Percentiles rank a stretch among this genome's conserved stretches.
These are phyloP conservation scores for Didymodactylos carnosus DNA, from an alignment of 2,888 invertebrate species.

Conservation along the genomic window DNA sequence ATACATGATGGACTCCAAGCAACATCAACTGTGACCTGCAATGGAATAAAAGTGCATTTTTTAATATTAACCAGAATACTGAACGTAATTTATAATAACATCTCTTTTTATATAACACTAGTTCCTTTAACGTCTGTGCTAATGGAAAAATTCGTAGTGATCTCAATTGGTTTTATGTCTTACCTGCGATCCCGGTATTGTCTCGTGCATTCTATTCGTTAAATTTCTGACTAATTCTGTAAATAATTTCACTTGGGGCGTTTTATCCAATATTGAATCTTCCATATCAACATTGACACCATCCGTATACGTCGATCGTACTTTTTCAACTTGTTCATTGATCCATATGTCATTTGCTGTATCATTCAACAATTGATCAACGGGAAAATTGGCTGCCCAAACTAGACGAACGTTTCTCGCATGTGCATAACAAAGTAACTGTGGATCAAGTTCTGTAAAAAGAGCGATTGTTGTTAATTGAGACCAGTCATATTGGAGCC, in stretches of 20 bases:
- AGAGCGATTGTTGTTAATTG: background rate
- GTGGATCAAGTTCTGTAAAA: background rate
- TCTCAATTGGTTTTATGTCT: background rate
- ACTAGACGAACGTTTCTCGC: background rate
- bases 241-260: constrained; percentile 20
- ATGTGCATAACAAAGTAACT: background rate
- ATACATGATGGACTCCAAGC: constrained; percentile 33
- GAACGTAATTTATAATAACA: no score
- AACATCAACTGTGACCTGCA: constrained; percentile 32
- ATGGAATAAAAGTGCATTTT: background rate
- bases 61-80: no score
- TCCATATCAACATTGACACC: constrained; percentile 35
- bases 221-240: constrained; percentile 26
- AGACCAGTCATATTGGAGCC: background rate
- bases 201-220: constrained; percentile 20
- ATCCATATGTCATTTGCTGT: constrained; percentile 23
- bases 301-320: constrained; percentile 23
- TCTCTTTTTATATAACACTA: no score
- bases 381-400: constrained; percentile 19
- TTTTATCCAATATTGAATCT: constrained; percentile 21
- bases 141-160: background rate
- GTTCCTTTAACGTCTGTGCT: no score
- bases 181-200: constrained; percentile 25
- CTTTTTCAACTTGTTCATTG: constrained; percentile 19
- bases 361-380: constrained; percentile 18